Percentiles rank a stretch among this genome's conserved stretches.
Evolutionary conservation across 2,113 vertebrate species (phyloP).

Genomic region (Scalopus aquaticus): DNA sequence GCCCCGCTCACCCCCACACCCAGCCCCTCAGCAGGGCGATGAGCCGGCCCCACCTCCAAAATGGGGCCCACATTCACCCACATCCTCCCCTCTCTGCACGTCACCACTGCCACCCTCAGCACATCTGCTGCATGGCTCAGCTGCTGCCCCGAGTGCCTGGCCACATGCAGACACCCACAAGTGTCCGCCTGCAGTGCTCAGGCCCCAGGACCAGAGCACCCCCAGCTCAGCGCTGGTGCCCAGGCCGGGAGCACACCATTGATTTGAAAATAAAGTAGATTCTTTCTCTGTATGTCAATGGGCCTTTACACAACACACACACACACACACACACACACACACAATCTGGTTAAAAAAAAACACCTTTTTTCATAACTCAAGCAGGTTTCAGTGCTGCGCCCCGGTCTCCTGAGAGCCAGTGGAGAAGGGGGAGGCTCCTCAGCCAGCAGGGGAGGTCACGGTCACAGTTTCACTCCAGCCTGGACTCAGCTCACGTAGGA

Average conservation of each 20-base stretch:
- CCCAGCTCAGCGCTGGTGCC: too few species aligned
- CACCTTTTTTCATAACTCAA: background rate
- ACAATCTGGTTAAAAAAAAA: background rate
- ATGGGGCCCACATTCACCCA: background rate
- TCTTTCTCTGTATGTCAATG: background rate
- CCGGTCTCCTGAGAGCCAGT: background rate
- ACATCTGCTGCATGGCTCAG: background rate
- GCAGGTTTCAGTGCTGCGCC: background rate
- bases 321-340: background rate
- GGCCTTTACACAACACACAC: background rate
- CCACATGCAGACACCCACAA: background rate
- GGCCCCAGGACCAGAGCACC: too few species aligned
- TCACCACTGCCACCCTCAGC: background rate
- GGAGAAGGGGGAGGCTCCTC: background rate
- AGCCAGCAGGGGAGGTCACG: background rate
- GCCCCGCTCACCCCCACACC: background rate
- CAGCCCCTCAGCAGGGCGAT: background rate
- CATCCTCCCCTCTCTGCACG: rapidly evolving
- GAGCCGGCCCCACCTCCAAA: background rate
- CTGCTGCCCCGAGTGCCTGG: background rate
- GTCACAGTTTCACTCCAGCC: background rate
- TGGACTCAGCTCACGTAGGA: background rate
- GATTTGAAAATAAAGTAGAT: background rate
- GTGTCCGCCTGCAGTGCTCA: background rate
- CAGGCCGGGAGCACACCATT: background rate